Conservation (phyloP, 1,140 invertebrate species). For the Drosophila ironensis region DNA sequence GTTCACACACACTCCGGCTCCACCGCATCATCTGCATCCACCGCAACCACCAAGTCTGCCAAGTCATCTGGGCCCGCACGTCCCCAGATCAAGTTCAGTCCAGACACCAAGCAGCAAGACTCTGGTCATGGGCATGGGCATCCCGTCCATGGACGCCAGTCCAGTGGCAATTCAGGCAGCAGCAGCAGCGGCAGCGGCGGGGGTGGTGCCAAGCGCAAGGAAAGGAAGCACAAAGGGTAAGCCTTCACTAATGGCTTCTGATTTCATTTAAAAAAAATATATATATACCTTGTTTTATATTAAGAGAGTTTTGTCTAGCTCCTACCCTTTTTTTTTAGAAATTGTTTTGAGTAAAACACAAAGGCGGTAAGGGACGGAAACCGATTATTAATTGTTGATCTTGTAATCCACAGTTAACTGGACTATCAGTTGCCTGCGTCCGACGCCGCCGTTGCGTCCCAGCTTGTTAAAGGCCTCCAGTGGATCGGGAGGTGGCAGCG, state of each 20-base stretch:
- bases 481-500: slow-evolving; percentile 49
- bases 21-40: slow-evolving; percentile 83
- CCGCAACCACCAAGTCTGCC: slow-evolving; percentile 81
- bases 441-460: slow-evolving; percentile 89
- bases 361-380: too few species aligned
- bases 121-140: slow-evolving; percentile 25
- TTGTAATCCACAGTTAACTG: slow-evolving; percentile 83
- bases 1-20: slow-evolving; percentile 84
- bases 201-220: slow-evolving; percentile 78
- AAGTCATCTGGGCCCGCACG: slow-evolving; percentile 77
- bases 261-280: too few species aligned
- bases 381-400: too few species aligned
- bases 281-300: too few species aligned
- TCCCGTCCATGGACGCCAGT: slow-evolving; percentile 58
- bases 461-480: slow-evolving; percentile 83
- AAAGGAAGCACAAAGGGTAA: slow-evolving; percentile 82
- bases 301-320: too few species aligned
- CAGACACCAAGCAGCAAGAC: slow-evolving; percentile 81
- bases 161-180: slow-evolving; percentile 45
- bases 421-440: slow-evolving; percentile 90
- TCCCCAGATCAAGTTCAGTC: slow-evolving; percentile 82
- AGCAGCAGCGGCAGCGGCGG: slow-evolving; percentile 44
- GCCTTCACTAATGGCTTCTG: background rate
- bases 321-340: too few species aligned
- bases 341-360: too few species aligned